Conservation (phyloP, 2,113 vertebrate genomes). For the Oreochromis aureus region DNA sequence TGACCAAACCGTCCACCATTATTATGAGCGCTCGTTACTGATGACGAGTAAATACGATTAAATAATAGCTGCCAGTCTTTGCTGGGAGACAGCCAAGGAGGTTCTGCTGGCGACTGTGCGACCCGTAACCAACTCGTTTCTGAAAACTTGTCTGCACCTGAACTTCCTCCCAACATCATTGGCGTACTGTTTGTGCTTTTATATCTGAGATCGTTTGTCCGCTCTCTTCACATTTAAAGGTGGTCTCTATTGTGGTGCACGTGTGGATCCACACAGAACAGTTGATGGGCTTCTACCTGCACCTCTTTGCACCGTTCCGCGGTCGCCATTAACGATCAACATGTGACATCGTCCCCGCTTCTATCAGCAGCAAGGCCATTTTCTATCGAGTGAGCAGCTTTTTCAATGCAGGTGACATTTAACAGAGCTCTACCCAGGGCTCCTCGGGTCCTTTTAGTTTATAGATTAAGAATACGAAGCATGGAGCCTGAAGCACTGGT, state of each 20-base stretch:
- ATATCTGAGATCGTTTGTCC: too few relatives aligned
- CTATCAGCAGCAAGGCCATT: neutral
- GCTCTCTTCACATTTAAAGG: neutral
- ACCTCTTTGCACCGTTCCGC: neutral
- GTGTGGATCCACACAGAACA: neutral
- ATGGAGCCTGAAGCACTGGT: neutral
- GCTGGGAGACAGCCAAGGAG: neutral
- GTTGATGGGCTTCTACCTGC: neutral
- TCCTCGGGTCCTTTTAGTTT: neutral
- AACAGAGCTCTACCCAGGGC: neutral
- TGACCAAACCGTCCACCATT: neutral
- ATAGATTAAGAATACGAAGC: neutral
- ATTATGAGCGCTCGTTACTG: neutral
- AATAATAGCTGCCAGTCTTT: neutral
- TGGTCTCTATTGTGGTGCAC: neutral
- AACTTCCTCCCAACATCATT: neutral
- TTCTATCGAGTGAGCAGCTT: neutral
- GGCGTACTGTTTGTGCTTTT: neutral
- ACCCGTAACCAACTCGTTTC: neutral
- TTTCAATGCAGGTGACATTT: neutral
- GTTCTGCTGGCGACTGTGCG: neutral
- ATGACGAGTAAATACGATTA: neutral
- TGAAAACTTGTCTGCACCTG: neutral
- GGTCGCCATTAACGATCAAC: neutral
- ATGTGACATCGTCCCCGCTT: neutral